Evolutionary conservation across 2,113 vertebrate genomes (phyloP).

Genomic region (Lucifuga dentata): DNA sequence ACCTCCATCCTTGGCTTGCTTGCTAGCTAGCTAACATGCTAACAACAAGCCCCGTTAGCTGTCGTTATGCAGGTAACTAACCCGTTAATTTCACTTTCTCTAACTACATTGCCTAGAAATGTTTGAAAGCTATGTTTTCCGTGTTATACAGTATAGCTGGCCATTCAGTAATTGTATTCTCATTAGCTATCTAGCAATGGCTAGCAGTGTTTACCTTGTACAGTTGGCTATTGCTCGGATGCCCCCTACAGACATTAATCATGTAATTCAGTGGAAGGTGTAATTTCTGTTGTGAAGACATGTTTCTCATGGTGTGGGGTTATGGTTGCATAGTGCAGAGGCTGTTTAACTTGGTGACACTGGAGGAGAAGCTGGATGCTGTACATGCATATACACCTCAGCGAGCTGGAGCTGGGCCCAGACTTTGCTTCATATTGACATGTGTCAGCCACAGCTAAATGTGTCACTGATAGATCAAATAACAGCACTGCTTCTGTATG

Average conservation of each 20-base stretch:
- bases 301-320: background rate
- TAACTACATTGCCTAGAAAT: fast-evolving
- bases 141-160: background rate
- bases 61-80: conserved; percentile 20
- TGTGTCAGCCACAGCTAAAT: background rate
- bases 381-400: background rate
- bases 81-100: background rate
- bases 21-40: conserved; percentile 55
- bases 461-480: background rate
- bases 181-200: conserved; percentile 22
- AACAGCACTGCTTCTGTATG: background rate
- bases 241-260: background rate
- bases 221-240: background rate
- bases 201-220: conserved; percentile 17
- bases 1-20: conserved; percentile 22
- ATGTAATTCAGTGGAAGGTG: background rate
- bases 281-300: background rate
- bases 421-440: conserved; percentile 8
- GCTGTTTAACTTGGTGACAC: background rate
- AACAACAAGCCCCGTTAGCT: conserved; percentile 65
- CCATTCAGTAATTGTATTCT: background rate
- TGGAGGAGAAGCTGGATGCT: background rate
- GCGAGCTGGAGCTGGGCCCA: conserved; percentile 6
- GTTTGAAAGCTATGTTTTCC: too few species aligned
- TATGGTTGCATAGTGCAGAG: background rate